Conservation (phyloP, 2,888 invertebrate genomes). For the Taenaris catops region DNA sequence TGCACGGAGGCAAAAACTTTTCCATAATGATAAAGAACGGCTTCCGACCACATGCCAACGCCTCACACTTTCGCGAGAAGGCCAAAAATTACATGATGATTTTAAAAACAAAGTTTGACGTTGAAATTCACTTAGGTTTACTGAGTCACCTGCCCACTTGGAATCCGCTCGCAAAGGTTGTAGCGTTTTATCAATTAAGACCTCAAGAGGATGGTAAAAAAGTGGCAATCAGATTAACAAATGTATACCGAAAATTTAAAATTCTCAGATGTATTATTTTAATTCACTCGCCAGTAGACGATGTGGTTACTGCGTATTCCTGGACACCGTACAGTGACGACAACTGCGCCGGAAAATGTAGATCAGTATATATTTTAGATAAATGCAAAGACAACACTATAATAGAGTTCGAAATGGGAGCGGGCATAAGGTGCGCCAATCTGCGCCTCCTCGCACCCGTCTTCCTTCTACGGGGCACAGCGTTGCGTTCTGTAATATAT, state of each 20-base stretch:
- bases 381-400: conserved; percentile 49
- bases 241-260: conserved; percentile 55
- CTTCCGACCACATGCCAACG: conserved; percentile 66
- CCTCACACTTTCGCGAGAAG: conserved; percentile 75
- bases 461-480: no score
- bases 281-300: conserved; percentile 43
- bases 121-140: conserved; percentile 63
- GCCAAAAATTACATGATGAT: conserved; percentile 78
- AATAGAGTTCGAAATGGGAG: conserved; percentile 40
- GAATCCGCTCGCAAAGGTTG: conserved; percentile 73
- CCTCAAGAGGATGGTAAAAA: conserved; percentile 41
- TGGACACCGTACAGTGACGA: conserved; percentile 64
- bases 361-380: conserved; percentile 59
- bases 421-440: no score
- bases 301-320: conserved; percentile 58
- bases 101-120: conserved; percentile 66
- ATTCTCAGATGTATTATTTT: conserved; percentile 62
- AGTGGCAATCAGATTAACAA: conserved; percentile 55
- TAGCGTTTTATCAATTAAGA: conserved; percentile 59
- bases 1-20: conserved; percentile 66
- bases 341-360: conserved; percentile 63
- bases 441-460: no score
- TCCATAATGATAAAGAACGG: conserved; percentile 76
- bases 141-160: conserved; percentile 69
- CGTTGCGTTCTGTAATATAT: no score